Evolutionary conservation across 2,113 vertebrate genomes (phyloP), one percentile per base, ranked within the genome.

Genomic region (Alethe diademata): DNA sequence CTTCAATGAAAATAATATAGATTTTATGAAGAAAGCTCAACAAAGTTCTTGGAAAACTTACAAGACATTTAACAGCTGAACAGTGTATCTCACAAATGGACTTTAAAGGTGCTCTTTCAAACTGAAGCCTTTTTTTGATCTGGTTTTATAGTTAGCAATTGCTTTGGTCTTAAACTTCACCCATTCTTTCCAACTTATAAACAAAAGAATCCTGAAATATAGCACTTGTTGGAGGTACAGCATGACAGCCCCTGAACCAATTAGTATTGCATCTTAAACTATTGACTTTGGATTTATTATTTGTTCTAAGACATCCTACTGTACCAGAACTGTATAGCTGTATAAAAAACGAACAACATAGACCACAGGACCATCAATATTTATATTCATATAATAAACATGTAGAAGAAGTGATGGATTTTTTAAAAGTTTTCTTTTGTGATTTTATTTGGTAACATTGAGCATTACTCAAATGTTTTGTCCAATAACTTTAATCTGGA

Each of bases 41-140:
- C 74, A 89, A 86, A 95, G 84, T 88, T 94, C 91, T 96, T 96
- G 97, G 96, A 97, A 97, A 95, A 94, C 83, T 93, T 97, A 93
- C 70, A 93, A 98, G 95, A 94, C 51, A 64, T 92, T 96, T 96
- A 96, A 96, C 88, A 95, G 95, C 97, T 95, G 96, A 97, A 97
- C 82, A 94, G 66, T 64, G 87, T 93, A 96, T 97, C 96, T 97
- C 96, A 84, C 91, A 96, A 96, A 96, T 88, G 57, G 89, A 93
- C 88, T 92, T 94, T 96, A 97, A 97, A 97, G 70, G 84, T 90
- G 71, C 81, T 96, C 38, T 85, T 96, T 95, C 90, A 95, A 67
- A 92, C 81, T 96, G 95, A 94, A 96, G 71, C 64, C 91, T 97
- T 96, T 97, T 94, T 97, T 97, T 97, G 97, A 96, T 97, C 95